Percentiles rank a stretch among this genome's conserved stretches.
Evolutionary conservation across 2,888 invertebrate genomes (phyloP).

Genomic region (Lumbricus terrestris): DNA sequence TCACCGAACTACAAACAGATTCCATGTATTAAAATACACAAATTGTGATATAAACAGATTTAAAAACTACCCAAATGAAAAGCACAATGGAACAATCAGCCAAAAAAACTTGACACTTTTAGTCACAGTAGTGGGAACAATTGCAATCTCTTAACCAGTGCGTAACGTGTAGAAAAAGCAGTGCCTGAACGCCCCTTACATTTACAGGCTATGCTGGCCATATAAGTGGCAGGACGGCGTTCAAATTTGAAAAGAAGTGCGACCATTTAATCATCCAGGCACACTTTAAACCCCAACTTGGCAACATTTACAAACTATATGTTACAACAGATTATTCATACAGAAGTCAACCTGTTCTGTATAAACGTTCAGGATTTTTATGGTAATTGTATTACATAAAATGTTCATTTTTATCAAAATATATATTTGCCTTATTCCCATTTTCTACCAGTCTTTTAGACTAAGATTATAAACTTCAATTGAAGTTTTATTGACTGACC

Average conservation of each 20-base stretch:
- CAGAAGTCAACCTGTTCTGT: too few species aligned
- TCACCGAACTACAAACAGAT: slow-evolving; percentile 70
- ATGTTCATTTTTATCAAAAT: neutral
- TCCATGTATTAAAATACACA: neutral
- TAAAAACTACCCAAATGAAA: neutral
- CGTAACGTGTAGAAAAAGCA: too few species aligned
- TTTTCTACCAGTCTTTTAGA: neutral
- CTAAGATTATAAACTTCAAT: neutral
- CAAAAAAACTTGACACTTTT: neutral
- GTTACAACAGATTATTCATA: neutral
- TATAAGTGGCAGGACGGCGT: too few species aligned
- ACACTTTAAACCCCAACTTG: neutral
- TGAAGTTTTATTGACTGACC: slow-evolving; percentile 24
- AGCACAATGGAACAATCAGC: neutral
- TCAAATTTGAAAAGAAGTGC: too few species aligned
- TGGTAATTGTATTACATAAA: neutral
- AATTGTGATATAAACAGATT: neutral
- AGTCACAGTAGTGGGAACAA: neutral
- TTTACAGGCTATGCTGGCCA: too few species aligned
- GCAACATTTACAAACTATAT: neutral
- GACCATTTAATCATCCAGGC: neutral
- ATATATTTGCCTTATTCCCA: neutral
- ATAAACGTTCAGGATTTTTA: too few species aligned
- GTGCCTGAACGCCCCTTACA: too few species aligned
- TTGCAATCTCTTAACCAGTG: too few species aligned